Base-by-base conservation (phyloP, 2,888 invertebrate genomes). In the Plebejus melissa region DNA sequence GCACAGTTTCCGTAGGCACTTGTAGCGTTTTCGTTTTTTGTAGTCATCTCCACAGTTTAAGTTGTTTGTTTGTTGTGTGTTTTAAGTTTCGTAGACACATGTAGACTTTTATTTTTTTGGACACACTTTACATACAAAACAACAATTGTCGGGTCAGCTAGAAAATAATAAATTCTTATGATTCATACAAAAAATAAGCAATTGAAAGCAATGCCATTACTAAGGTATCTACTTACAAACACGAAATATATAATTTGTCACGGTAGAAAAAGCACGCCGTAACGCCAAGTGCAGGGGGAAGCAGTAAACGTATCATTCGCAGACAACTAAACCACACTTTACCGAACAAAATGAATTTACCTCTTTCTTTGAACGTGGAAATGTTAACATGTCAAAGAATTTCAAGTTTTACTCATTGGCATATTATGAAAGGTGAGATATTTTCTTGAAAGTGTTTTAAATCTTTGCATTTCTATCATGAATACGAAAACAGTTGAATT, bases 331-430 rank as follows among this genome's bases (percentile, higher is more conserved):
- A 13, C 46, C 41, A 46, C 71, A 13, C 46, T 71, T 65, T 71
- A 71, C 74, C 46, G 75, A 75, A 69, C 70, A 74, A 74, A 57
- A 74, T 69, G 54, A 69, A 74, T 69, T 75, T 50, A 57, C 74
- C 77, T 58, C 74, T 71, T 46, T 46, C 28, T 71, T 71, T 71
- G 71, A 22, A 71, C 22, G 28, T 28, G 46, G 11, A 46, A 36
- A 70, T 1, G 70, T n/a, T 4, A 13, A 4, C 65, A 32, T 32
- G 60, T 11, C 60, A 22, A 60, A 11, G 28, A 60, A 60, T 60
- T 4, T 60, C 28, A 60, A 58, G 60, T 60, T 22, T 60, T 60
- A 60, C 28, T 28, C 60, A 60, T 9, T 60, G 60, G 60, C 60
- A 11, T 60, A 28, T 28, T 60, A 28, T 60, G 7, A 60, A 60